Conservation (phyloP, 2,113 vertebrate species). For the Cairina moschata region DNA sequence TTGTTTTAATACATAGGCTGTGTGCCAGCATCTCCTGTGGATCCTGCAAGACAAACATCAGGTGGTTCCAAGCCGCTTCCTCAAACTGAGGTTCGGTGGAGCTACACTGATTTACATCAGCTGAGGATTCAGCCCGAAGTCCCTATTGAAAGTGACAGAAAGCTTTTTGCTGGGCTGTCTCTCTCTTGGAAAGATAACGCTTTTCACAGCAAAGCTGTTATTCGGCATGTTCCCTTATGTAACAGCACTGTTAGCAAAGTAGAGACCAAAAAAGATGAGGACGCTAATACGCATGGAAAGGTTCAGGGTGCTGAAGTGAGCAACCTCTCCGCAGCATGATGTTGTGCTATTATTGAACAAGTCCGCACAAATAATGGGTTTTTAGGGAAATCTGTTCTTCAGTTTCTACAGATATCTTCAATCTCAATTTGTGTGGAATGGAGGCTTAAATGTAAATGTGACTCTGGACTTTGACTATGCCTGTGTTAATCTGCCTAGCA, state of each 20-base stretch:
- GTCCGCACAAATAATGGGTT: not conserved
- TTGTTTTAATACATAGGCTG: not conserved
- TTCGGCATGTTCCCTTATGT: not conserved
- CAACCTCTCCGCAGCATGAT: rapidly evolving
- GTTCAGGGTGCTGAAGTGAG: not conserved
- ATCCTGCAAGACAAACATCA: not conserved
- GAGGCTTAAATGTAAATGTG: not conserved
- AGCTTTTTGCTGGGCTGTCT: conserved; percentile 29
- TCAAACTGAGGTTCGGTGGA: not conserved
- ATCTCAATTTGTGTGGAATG: not conserved
- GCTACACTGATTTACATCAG: not conserved
- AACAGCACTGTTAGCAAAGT: not conserved
- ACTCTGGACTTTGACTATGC: not conserved
- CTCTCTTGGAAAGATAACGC: not conserved
- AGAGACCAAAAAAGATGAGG: not conserved
- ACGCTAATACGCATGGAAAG: not conserved
- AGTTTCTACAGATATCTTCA: not conserved
- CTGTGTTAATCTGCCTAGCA: not conserved
- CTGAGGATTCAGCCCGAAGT: not conserved
- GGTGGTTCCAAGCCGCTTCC: not conserved
- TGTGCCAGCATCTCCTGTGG: not conserved
- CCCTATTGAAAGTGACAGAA: conserved; percentile 17
- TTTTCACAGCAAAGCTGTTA: conserved; percentile 49
- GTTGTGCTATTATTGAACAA: not conserved
- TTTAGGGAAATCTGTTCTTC: not conserved